A percentile compares a stretch with the other conserved stretches of the same genome.
Evolutionary conservation across 2,113 vertebrate genomes (phyloP).

Genomic region (Melanostigma gelatinosum): DNA sequence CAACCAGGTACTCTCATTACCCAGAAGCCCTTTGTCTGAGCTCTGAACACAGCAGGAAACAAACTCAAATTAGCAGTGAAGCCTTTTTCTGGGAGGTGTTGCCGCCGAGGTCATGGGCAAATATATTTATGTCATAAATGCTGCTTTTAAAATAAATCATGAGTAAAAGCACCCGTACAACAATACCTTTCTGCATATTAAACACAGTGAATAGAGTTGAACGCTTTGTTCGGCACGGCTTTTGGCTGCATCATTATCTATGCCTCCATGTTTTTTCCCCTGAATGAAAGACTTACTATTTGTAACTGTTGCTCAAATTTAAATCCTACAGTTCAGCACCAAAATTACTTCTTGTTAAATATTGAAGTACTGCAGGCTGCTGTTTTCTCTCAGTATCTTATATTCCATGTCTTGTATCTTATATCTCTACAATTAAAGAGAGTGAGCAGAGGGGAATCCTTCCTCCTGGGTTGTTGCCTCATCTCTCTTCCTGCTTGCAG

Average conservation of each 20-base stretch:
- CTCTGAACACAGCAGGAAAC: conserved; percentile 2
- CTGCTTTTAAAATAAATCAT: neutral
- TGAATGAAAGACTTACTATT: neutral
- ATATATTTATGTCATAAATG: neutral
- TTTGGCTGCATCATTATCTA: neutral
- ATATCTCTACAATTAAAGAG: neutral
- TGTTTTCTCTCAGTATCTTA: neutral
- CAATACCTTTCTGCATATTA: neutral
- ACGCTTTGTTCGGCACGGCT: neutral
- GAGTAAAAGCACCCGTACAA: neutral
- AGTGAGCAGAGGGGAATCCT: neutral
- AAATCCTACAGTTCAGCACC: neutral
- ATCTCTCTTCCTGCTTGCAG: neutral
- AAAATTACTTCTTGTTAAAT: neutral
- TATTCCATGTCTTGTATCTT: neutral
- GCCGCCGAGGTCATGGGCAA: no score
- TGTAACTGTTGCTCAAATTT: neutral
- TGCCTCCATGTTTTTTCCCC: neutral
- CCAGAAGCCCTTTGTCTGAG: conserved; percentile 22
- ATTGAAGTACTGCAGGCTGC: neutral
- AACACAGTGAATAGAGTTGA: neutral
- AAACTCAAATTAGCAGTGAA: neutral
- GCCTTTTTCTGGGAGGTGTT: neutral
- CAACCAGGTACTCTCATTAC: conserved; percentile 10
- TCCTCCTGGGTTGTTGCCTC: neutral